These are phyloP conservation scores for Glossosoma conforme DNA, from an alignment of 1,140 invertebrate species.

Conservation along the genomic window DNA sequence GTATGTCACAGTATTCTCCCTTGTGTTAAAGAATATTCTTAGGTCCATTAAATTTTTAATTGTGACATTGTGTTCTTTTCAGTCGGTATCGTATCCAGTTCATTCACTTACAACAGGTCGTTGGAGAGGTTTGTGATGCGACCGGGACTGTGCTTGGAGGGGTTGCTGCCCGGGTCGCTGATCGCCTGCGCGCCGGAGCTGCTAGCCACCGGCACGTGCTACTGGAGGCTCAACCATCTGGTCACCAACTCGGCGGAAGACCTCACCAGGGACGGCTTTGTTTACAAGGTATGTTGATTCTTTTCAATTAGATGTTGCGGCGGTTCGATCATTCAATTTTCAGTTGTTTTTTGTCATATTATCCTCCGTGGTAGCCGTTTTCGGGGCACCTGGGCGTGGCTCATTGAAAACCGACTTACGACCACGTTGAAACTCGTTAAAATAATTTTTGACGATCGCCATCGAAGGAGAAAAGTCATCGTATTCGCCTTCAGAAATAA, in stretches of 20 bases:
- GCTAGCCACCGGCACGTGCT: slow-evolving; percentile 42
- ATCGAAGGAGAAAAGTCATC: too few relatives aligned
- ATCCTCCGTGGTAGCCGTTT: too few relatives aligned
- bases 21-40: too few relatives aligned
- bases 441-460: too few relatives aligned
- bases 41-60: background rate
- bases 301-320: too few relatives aligned
- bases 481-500: too few relatives aligned
- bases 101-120: slow-evolving; percentile 40
- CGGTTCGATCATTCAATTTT: too few relatives aligned
- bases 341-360: too few relatives aligned
- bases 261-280: slow-evolving; percentile 40
- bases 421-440: too few relatives aligned
- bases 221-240: slow-evolving; percentile 41
- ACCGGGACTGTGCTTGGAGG: slow-evolving; percentile 41
- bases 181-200: slow-evolving; percentile 37
- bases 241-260: slow-evolving; percentile 42
- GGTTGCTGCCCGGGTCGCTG: slow-evolving; percentile 39
- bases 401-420: too few relatives aligned
- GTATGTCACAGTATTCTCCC: too few relatives aligned
- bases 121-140: slow-evolving; percentile 40
- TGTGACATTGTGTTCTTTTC: slow-evolving; percentile 27
- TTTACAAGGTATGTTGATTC: slow-evolving; percentile 46
- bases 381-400: too few relatives aligned
- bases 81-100: slow-evolving; percentile 48